phyloP scores from a whole-genome alignment of 2,113 vertebrate genomes.

The Aix galericulata region DNA sequence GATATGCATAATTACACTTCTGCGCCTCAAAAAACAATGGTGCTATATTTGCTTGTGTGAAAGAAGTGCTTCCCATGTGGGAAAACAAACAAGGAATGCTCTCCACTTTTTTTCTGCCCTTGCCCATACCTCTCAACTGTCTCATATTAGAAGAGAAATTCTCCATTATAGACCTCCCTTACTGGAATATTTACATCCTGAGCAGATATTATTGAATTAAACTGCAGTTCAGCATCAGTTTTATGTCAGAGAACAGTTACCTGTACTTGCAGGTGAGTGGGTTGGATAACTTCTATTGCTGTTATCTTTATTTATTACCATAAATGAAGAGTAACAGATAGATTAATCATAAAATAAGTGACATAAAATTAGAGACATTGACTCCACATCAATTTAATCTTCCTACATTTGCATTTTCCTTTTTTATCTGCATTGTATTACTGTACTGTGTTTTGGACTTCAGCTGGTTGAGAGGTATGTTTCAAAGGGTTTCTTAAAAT shows the following conservation, averaged over 20 bases:
- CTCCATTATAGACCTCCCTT: background rate
- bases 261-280: slow-evolving; percentile 24
- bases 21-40: slow-evolving; percentile 40
- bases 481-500: slow-evolving; percentile 37
- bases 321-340: background rate
- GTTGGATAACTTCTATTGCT: background rate
- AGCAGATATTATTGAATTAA: background rate
- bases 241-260: slow-evolving; percentile 25
- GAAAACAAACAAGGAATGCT: slow-evolving; percentile 42
- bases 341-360: background rate
- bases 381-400: background rate
- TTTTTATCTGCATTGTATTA: background rate
- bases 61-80: slow-evolving; percentile 55
- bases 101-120: slow-evolving; percentile 67
- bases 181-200: background rate
- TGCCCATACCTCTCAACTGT: slow-evolving; percentile 80
- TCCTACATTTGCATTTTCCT: slow-evolving; percentile 6
- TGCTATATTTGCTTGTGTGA: slow-evolving; percentile 71
- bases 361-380: slow-evolving; percentile 19
- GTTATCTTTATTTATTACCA: background rate
- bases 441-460: slow-evolving; percentile 8
- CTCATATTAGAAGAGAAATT: slow-evolving; percentile 20
- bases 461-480: slow-evolving; percentile 68
- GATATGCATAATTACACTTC: slow-evolving; percentile 67
- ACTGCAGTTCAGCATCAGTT: background rate